These are phyloP conservation scores for Helicorthomorpha holstii DNA, from an alignment of 1,140 invertebrate genomes.

Conservation along the genomic window DNA sequence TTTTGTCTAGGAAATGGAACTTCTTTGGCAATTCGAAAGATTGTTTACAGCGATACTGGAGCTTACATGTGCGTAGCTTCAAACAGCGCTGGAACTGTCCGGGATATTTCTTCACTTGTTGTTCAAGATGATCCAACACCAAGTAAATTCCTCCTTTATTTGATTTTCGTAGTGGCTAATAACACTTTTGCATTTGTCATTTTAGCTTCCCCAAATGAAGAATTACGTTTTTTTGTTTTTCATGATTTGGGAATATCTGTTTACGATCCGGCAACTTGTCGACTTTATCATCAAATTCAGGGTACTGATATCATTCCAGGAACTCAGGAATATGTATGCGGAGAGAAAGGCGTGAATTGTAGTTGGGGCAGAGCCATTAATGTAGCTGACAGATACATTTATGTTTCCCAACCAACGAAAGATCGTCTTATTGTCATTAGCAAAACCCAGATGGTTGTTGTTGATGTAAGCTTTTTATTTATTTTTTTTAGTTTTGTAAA, in stretches of 20 bases:
- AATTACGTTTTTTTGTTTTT: conserved; percentile 48
- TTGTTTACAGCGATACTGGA: conserved; percentile 44
- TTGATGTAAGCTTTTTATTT: conserved; percentile 35
- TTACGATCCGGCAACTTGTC: conserved; percentile 54
- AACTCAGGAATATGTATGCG: conserved; percentile 54
- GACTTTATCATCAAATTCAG: conserved; percentile 50
- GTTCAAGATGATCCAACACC: conserved; percentile 49
- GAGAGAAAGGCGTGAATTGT: conserved; percentile 41
- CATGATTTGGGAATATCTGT: conserved; percentile 58
- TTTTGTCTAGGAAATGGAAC: conserved; percentile 38
- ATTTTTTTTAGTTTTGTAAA: neutral
- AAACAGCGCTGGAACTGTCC: conserved; percentile 46
- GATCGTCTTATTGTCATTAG: conserved; percentile 51
- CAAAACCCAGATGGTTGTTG: conserved; percentile 51
- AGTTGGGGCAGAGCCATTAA: conserved; percentile 57
- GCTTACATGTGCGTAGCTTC: conserved; percentile 59
- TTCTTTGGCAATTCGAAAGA: conserved; percentile 42
- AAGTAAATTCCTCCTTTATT: conserved; percentile 25
- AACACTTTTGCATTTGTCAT: conserved; percentile 5
- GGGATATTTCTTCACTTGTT: conserved; percentile 51
- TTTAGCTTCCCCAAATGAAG: conserved; percentile 39
- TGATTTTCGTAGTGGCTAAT: neutral
- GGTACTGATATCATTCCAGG: conserved; percentile 55
- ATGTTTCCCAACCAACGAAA: conserved; percentile 51
- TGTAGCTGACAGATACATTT: conserved; percentile 52